Evolutionary conservation across 2,888 invertebrate species (phyloP), one percentile per base, ranked within the genome.

Genomic region (Cremastinae sp.): DNA sequence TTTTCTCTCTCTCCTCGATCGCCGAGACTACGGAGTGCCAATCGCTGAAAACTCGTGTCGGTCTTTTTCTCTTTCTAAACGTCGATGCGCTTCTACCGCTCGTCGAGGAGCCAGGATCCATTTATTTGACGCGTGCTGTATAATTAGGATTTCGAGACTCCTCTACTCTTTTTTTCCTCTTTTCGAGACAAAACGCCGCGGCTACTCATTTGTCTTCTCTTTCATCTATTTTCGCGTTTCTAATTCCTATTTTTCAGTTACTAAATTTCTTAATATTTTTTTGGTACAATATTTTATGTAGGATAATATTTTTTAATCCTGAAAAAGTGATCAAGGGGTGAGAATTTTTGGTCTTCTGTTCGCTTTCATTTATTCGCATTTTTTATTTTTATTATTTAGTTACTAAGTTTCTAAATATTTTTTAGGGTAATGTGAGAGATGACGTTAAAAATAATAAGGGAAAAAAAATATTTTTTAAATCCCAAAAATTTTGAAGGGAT

Each of bases 121-220:
- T 87, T 86, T 85, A 85, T 87, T 87, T 86, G 86, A 85, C 86
- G 85, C 85, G 84, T 83, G 87, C 86, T 84, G 86, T 88, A 85
- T 88, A 87, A 88, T 88, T 88, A 88, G 84, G 84, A 83, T 81
- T 80, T 72, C 78, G 75, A 73, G 81, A 68, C 72, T 72, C 45
- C 59, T 61, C 28, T 53, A 41, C 37, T 74, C 62, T 10, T 68
- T 64, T 45, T 65, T 73, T 70, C 41, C 59, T 41, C 53, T n/a
- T 78, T 55, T 71, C 43, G 41, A 69, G 45, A 64, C 62, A 66
- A 70, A 37, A 72, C 64, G 68, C 74, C 79, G 28, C 28, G 68
- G 61, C 71, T 73, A 65, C 58, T 68, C 47, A 65, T 75, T 77
- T 71, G 71, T 71, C 35, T 59, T 62, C 45, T 72, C 47, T 47